phyloP scores from a whole-genome alignment of 2,888 invertebrate genomes.

The Choristoneura rosaceana region DNA sequence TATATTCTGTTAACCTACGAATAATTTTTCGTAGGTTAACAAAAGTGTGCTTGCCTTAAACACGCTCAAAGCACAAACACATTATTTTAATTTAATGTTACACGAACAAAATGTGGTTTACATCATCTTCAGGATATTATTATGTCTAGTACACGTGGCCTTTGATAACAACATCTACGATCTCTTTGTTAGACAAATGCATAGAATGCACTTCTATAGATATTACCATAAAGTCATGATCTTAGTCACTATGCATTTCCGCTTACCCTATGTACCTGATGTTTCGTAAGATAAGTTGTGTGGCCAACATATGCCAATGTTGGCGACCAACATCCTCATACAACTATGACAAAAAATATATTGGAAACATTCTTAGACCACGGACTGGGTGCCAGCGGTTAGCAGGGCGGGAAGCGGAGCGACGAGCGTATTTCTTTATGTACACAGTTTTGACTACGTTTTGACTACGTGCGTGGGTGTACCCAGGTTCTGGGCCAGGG shows the following conservation, averaged over 20 bases:
- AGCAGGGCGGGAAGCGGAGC: too few relatives aligned
- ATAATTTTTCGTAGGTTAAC: too few relatives aligned
- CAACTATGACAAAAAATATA: too few relatives aligned
- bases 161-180: conserved; percentile 24
- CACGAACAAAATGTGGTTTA: neutral
- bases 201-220: conserved; percentile 9
- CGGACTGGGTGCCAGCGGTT: too few relatives aligned
- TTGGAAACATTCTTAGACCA: too few relatives aligned
- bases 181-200: conserved; percentile 7
- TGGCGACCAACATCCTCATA: neutral
- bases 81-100: neutral
- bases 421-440: too few relatives aligned
- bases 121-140: neutral
- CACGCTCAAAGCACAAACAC: too few relatives aligned
- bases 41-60: too few relatives aligned
- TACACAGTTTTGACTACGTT: too few relatives aligned
- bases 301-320: neutral
- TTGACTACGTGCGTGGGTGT: too few relatives aligned
- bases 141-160: neutral
- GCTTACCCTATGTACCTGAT: neutral
- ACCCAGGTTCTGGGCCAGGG: too few relatives aligned
- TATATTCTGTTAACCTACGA: too few relatives aligned
- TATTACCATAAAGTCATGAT: conserved; percentile 5
- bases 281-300: neutral
- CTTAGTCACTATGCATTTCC: neutral